phyloP scores from a whole-genome alignment of 92 coral and sea anemone species.

The Plumapathes pennacea region DNA sequence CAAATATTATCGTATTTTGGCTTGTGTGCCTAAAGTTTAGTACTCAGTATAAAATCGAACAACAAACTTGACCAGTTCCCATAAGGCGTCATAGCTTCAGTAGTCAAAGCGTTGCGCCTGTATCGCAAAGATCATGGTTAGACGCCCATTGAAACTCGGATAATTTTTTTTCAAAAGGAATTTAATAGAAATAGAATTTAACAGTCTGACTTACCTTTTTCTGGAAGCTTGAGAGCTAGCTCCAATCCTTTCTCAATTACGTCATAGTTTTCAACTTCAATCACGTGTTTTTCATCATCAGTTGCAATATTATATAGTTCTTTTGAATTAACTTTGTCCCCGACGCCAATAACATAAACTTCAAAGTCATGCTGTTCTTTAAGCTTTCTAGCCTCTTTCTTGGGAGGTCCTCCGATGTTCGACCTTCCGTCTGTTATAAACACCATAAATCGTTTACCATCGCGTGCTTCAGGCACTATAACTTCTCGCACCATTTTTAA shows the following conservation, averaged over 20 bases:
- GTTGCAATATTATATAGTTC: slow-evolving; percentile 75
- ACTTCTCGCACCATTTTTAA: slow-evolving; percentile 44
- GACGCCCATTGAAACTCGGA: no score
- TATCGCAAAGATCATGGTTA: no score
- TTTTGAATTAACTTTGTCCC: slow-evolving; percentile 41
- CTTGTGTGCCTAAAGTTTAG: no score
- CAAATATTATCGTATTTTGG: no score
- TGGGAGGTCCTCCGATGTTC: slow-evolving; percentile 80
- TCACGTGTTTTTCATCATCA: slow-evolving; percentile 49
- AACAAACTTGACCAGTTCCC: no score
- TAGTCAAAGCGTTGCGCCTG: no score
- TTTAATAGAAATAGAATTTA: no score
- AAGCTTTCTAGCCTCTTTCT: slow-evolving; percentile 42
- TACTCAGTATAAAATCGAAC: no score
- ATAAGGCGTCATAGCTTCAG: no score
- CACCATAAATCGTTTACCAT: slow-evolving; percentile 64
- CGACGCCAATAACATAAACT: slow-evolving; percentile 70
- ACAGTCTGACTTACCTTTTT: no score
- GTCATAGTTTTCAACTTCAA: slow-evolving; percentile 28
- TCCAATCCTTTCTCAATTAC: slow-evolving; percentile 36
- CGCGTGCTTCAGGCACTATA: slow-evolving; percentile 58
- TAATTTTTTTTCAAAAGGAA: no score
- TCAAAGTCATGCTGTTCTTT: slow-evolving; percentile 42
- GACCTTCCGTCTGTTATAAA: slow-evolving; percentile 83
- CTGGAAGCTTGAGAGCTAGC: no score